Evolutionary conservation across 2,888 invertebrate genomes (phyloP).

Genomic region (Mongoloraphidia duomilia): DNA sequence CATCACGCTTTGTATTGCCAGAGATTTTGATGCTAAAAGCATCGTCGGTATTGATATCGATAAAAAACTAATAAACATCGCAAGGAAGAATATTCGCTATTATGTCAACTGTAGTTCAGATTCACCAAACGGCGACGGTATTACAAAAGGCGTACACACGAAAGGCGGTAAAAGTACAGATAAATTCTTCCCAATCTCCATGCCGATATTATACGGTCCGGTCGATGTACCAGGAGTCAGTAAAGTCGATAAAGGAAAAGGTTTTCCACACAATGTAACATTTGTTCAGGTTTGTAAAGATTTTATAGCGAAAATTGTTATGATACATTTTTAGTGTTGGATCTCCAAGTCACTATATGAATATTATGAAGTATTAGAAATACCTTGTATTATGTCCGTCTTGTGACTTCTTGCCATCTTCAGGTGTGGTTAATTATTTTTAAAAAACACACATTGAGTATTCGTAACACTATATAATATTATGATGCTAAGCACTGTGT

Average conservation of each 20-base stretch:
- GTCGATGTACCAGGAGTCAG: slow-evolving; percentile 45
- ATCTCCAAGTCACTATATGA: too few relatives aligned
- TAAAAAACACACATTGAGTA: too few relatives aligned
- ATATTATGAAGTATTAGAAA: too few relatives aligned
- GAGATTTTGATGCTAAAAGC: slow-evolving; percentile 69
- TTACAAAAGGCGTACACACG: neutral
- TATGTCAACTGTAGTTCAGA: slow-evolving; percentile 38
- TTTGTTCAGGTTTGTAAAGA: slow-evolving; percentile 60
- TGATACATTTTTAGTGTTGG: too few relatives aligned
- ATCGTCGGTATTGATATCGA: slow-evolving; percentile 94
- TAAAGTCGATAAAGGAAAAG: slow-evolving; percentile 29
- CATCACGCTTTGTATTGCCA: slow-evolving; percentile 79
- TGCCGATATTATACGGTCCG: slow-evolving; percentile 76
- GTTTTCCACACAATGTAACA: slow-evolving; percentile 80
- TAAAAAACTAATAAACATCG: slow-evolving; percentile 59
- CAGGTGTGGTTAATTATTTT: too few relatives aligned
- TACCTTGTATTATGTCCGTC: too few relatives aligned
- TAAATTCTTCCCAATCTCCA: slow-evolving; percentile 70
- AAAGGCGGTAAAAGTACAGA: slow-evolving; percentile 2
- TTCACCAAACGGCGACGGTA: slow-evolving; percentile 19
- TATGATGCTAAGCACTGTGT: too few relatives aligned
- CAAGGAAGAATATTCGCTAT: slow-evolving; percentile 57
- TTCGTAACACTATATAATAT: too few relatives aligned
- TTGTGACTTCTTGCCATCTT: too few relatives aligned
- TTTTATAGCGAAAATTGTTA: slow-evolving; percentile 2